Evolutionary conservation across 2,797 vertebrate species (phyloP).

Genomic region (Gobio occitaniae): DNA sequence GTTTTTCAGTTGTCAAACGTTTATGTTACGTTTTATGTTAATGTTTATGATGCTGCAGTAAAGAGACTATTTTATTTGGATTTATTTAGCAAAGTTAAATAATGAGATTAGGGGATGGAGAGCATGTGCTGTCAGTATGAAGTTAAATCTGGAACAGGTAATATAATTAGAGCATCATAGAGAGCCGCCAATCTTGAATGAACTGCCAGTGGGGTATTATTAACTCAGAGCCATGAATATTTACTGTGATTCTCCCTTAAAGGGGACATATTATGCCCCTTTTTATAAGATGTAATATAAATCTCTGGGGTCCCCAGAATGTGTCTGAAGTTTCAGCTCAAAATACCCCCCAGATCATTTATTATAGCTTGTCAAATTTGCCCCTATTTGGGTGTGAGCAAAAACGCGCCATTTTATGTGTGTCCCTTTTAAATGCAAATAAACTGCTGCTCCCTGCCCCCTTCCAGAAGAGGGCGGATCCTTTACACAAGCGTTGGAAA

Average conservation of each 20-base stretch:
- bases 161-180: conserved; percentile 23
- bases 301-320: too few relatives aligned
- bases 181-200: neutral
- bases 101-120: conserved; percentile 9
- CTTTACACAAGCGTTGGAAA: too few relatives aligned
- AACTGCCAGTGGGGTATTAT: conserved; percentile 1
- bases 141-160: conserved; percentile 10
- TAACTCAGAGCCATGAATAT: neutral
- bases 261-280: too few relatives aligned
- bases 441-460: too few relatives aligned
- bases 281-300: too few relatives aligned
- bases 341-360: too few relatives aligned
- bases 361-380: too few relatives aligned
- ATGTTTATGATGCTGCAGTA: neutral
- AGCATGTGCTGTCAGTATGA: neutral
- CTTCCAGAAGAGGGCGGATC: too few relatives aligned
- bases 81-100: neutral
- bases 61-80: neutral
- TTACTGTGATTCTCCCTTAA: neutral
- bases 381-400: too few relatives aligned
- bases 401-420: too few relatives aligned
- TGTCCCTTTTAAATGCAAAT: too few relatives aligned
- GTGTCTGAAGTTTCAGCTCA: too few relatives aligned
- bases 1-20: conserved; percentile 5
- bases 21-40: neutral